Evolutionary conservation across 1,140 invertebrate genomes (phyloP).

Genomic region (Eumaeus atala): DNA sequence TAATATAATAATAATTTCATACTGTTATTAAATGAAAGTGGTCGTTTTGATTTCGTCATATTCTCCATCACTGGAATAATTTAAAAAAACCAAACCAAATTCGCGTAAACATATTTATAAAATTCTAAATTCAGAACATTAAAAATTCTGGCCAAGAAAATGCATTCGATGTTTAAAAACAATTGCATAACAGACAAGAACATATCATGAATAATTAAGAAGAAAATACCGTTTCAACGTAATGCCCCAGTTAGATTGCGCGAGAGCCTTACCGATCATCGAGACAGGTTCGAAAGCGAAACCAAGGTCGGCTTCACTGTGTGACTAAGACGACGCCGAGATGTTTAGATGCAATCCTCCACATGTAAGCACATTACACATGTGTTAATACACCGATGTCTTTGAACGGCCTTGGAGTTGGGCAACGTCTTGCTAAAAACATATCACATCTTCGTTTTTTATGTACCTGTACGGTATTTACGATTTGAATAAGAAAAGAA

Average conservation of each 20-base stretch:
- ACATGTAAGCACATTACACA: slow-evolving; percentile 24
- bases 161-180: no score
- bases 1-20: no score
- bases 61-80: no score
- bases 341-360: slow-evolving; percentile 28
- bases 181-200: no score
- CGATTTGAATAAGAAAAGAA: no score
- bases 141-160: no score
- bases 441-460: slow-evolving; percentile 1
- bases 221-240: slow-evolving; percentile 7
- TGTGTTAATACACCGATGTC: slow-evolving; percentile 31
- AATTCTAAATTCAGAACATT: no score
- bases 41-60: no score
- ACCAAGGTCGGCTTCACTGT: slow-evolving; percentile 41
- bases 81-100: no score
- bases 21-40: no score
- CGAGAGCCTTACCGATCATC: neutral
- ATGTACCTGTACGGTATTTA: no score
- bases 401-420: slow-evolving; percentile 27
- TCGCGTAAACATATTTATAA: no score
- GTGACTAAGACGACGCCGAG: slow-evolving; percentile 21
- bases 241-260: neutral
- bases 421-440: slow-evolving; percentile 37
- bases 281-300: slow-evolving; percentile 47
- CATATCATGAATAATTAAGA: slow-evolving; percentile 1